These are phyloP conservation scores for Mayetiola destructor DNA, from an alignment of 2,888 invertebrate species.

Conservation along the genomic window DNA sequence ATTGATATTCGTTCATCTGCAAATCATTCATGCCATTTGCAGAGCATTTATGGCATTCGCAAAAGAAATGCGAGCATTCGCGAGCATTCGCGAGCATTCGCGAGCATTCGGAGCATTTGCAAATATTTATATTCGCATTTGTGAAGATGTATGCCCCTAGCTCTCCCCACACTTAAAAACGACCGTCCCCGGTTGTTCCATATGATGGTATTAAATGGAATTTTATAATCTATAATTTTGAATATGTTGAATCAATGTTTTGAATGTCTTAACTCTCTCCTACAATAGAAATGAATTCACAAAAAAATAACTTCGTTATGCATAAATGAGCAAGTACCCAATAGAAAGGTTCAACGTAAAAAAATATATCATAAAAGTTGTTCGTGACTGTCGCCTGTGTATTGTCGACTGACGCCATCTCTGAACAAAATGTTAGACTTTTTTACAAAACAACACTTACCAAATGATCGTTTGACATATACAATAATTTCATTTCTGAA, in stretches of 20 bases:
- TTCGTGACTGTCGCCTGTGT: not conserved
- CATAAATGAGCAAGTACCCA: not conserved
- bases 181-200: not conserved
- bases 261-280: not conserved
- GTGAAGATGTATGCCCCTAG: not conserved
- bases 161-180: not conserved
- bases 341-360: not conserved
- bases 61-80: too few relatives aligned
- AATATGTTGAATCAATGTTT: not conserved
- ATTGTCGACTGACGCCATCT: conserved; percentile 1
- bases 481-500: conserved; percentile 6
- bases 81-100: not conserved
- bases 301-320: not conserved
- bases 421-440: conserved; percentile 1
- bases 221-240: not conserved
- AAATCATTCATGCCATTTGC: not conserved
- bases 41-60: too few relatives aligned
- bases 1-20: not conserved
- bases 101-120: not conserved
- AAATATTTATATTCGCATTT: not conserved
- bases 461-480: conserved; percentile 2
- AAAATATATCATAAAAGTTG: not conserved
- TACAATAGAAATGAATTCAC: not conserved
- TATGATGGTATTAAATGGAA: not conserved
- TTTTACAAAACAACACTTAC: not conserved